These are phyloP conservation scores for Microtus oregoni DNA, from an alignment of 2,113 vertebrate species.

Conservation along the genomic window DNA sequence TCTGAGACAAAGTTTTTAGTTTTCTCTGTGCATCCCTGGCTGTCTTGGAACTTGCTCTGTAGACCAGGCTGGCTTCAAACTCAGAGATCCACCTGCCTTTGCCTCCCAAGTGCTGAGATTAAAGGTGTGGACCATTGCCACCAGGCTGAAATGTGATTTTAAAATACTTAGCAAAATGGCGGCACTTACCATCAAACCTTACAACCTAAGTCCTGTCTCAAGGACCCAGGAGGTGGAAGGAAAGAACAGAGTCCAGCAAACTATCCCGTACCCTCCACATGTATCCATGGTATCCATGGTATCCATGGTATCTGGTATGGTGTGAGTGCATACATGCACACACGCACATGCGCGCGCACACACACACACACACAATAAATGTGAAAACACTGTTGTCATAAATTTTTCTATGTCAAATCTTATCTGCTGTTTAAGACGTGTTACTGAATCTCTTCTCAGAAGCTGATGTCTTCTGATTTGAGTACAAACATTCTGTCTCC, in stretches of 20 bases:
- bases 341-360: too few relatives aligned
- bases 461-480: not conserved
- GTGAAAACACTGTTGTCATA: constrained; percentile 37
- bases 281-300: too few relatives aligned
- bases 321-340: not conserved
- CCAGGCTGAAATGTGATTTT: not conserved
- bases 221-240: not conserved
- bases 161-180: not conserved
- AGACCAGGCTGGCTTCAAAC: not conserved
- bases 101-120: not conserved
- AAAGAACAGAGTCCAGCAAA: too few relatives aligned
- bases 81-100: not conserved
- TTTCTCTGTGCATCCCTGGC: not conserved
- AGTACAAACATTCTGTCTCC: not conserved
- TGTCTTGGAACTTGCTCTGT: not conserved
- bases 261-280: too few relatives aligned
- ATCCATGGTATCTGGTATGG: not conserved
- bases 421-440: not conserved
- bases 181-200: not conserved
- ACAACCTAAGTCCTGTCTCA: not conserved
- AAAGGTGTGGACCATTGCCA: not conserved
- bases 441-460: not conserved
- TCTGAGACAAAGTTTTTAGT: not conserved
- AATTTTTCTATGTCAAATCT: not conserved
- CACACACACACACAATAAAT: not conserved